A percentile compares a stretch with the other conserved stretches of the same genome.
phyloP scores from a whole-genome alignment of 1,140 invertebrate genomes.

The Oncopeltus fasciatus region DNA sequence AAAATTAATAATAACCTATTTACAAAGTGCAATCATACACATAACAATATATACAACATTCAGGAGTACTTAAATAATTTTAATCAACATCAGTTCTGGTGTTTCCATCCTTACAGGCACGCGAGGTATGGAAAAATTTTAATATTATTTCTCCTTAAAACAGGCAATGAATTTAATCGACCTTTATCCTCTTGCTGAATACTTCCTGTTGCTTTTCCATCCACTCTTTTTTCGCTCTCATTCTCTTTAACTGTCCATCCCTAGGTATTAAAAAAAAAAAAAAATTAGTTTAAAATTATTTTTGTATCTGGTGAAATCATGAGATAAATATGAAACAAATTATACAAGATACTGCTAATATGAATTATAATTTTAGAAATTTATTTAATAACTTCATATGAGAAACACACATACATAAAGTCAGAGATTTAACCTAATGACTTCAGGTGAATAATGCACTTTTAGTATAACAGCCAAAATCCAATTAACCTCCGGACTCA shows the following conservation, averaged over 20 bases:
- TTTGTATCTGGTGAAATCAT: background rate
- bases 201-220: constrained; percentile 82
- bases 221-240: constrained; percentile 86
- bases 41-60: background rate
- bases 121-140: background rate
- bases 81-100: background rate
- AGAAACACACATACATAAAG: background rate
- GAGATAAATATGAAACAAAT: background rate
- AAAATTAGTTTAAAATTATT: background rate
- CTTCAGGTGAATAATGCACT: background rate
- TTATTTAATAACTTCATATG: background rate
- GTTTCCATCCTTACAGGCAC: background rate
- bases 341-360: too few relatives aligned
- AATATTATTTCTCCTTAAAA: background rate
- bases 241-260: constrained; percentile 86
- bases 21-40: constrained; percentile 2
- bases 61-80: background rate
- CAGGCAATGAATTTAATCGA: constrained; percentile 39
- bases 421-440: background rate
- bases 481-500: too few relatives aligned
- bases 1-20: background rate
- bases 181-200: constrained; percentile 75
- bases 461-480: too few relatives aligned
- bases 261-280: constrained; percentile 35
- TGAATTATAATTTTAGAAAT: background rate